phyloP scores from a whole-genome alignment of 2,113 vertebrate genomes.

The Etheostoma spectabile region DNA sequence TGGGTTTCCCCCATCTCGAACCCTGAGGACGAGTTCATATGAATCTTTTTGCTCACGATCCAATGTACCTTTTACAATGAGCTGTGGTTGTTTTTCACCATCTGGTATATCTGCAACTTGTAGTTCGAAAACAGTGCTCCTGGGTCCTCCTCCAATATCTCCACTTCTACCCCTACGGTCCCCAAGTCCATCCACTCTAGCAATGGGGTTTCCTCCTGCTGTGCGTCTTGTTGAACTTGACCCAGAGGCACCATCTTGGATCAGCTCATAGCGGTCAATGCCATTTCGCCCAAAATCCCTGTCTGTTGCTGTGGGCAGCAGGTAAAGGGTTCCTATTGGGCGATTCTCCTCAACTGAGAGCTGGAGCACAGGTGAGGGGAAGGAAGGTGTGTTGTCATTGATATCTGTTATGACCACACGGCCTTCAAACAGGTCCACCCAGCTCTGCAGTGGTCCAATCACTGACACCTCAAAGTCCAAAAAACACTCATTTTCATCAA shows the following conservation, averaged over 20 bases:
- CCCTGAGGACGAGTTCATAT: constrained; percentile 93
- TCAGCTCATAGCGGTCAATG: constrained; percentile 95
- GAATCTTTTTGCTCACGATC: constrained; percentile 94
- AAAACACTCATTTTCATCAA: constrained; percentile 98
- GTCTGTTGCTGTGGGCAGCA: constrained; percentile 96
- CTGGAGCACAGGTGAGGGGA: constrained; percentile 95
- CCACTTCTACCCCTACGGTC: constrained; percentile 82
- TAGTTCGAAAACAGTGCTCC: constrained; percentile 94
- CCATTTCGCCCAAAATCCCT: constrained; percentile 95
- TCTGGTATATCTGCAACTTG: constrained; percentile 97
- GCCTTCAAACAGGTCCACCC: constrained; percentile 97
- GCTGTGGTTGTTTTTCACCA: constrained; percentile 96
- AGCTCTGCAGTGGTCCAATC: constrained; percentile 97
- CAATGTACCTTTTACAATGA: constrained; percentile 96
- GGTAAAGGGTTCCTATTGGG: constrained; percentile 95
- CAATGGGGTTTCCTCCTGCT: constrained; percentile 71
- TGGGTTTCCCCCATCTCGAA: constrained; percentile 93
- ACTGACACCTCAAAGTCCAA: constrained; percentile 98
- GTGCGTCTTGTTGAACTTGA: constrained; percentile 75
- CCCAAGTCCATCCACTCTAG: constrained; percentile 80
- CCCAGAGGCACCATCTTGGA: constrained; percentile 85
- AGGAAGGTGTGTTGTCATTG: constrained; percentile 98
- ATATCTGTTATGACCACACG: constrained; percentile 95
- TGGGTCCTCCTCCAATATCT: constrained; percentile 72
- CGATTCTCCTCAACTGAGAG: constrained; percentile 97